phyloP scores from a whole-genome alignment of 2,888 invertebrate species.

The Brachynemurus nebulosus region DNA sequence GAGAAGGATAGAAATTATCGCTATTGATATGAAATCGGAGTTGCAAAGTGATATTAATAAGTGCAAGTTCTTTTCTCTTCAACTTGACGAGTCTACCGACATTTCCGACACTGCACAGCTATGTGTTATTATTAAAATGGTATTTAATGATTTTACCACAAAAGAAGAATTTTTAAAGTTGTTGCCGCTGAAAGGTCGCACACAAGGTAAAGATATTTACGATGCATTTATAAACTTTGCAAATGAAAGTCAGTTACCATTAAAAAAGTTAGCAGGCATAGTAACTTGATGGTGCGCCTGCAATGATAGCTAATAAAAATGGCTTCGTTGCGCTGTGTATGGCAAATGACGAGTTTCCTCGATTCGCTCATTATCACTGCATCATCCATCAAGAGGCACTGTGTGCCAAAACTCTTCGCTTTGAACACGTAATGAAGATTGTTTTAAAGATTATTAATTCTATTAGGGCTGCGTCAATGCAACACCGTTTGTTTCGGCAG shows the following conservation, averaged over 20 bases:
- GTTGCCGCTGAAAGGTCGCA: conserved; percentile 16
- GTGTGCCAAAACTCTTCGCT: too few species aligned
- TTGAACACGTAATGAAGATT: too few species aligned
- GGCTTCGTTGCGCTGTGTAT: too few species aligned
- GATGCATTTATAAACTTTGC: conserved; percentile 16
- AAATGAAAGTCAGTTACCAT: conserved; percentile 14
- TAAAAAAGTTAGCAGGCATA: conserved; percentile 18
- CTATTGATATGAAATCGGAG: conserved; percentile 11
- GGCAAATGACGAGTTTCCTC: too few species aligned
- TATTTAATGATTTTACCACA: conserved; percentile 15
- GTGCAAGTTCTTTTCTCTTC: conserved; percentile 15
- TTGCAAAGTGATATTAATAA: conserved; percentile 13
- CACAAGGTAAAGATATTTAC: conserved; percentile 18
- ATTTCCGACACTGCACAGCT: conserved; percentile 17
- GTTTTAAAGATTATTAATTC: too few species aligned
- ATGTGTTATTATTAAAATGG: conserved; percentile 17
- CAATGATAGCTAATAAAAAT: too few species aligned
- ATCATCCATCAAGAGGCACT: too few species aligned
- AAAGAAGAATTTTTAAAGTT: conserved; percentile 19
- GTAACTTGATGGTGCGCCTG: too few species aligned
- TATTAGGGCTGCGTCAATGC: too few species aligned
- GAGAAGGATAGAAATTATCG: conserved; percentile 12
- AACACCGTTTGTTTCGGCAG: too few species aligned
- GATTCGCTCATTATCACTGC: too few species aligned
- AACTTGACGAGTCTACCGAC: conserved; percentile 20